A percentile compares a stretch with the other conserved stretches of the same genome.
These are phyloP conservation scores for Lasioglossum calceatum DNA, from an alignment of 2,888 invertebrate species.

Conservation along the genomic window DNA sequence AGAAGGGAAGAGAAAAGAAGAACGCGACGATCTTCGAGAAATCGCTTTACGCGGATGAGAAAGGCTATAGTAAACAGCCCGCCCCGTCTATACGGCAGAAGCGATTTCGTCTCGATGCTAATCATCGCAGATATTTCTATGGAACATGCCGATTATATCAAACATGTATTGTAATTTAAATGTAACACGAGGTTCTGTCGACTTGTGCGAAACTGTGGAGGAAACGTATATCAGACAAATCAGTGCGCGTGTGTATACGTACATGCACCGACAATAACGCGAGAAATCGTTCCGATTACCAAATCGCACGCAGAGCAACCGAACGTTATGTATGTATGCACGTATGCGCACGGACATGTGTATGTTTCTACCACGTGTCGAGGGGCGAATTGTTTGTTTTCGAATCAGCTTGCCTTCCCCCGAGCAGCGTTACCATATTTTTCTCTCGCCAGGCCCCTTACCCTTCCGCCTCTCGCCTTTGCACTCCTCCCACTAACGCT, in stretches of 20 bases:
- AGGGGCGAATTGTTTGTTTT: not conserved
- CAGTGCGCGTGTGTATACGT: not conserved
- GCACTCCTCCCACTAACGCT: too few species aligned
- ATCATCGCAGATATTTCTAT: slow-evolving; percentile 71
- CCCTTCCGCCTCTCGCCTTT: too few species aligned
- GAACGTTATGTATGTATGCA: slow-evolving; percentile 6
- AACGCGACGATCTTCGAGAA: slow-evolving; percentile 68
- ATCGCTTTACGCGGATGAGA: slow-evolving; percentile 12
- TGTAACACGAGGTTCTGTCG: slow-evolving; percentile 42
- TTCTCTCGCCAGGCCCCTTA: too few species aligned
- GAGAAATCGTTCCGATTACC: not conserved
- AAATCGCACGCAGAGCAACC: not conserved
- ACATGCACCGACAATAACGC: not conserved
- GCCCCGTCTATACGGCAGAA: not conserved
- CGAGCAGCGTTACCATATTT: too few species aligned
- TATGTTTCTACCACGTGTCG: not conserved
- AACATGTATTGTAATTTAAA: slow-evolving; percentile 69
- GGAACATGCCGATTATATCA: slow-evolving; percentile 77
- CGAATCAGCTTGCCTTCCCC: not conserved
- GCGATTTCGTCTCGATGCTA: slow-evolving; percentile 64
- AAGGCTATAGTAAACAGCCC: not conserved
- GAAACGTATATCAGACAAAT: slow-evolving; percentile 18
- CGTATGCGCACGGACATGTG: not conserved
- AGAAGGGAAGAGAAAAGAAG: slow-evolving; percentile 15
- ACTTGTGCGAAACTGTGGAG: slow-evolving; percentile 19